Conservation (phyloP, 1,140 invertebrate genomes). For the Diabrotica undecimpunctata region DNA sequence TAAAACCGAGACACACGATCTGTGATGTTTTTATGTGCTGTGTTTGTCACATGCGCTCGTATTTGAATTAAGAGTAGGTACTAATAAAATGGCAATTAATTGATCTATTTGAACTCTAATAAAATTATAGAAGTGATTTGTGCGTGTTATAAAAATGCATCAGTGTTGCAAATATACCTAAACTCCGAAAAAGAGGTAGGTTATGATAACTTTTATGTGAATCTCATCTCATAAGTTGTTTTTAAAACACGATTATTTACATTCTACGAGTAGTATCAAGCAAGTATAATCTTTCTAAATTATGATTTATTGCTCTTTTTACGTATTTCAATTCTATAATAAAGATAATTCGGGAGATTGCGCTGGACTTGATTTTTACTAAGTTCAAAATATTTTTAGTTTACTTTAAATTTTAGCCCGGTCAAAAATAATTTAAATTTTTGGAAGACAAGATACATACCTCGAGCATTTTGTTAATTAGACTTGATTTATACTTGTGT, state of each 20-base stretch:
- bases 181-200: background rate
- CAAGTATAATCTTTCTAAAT: conserved; percentile 9
- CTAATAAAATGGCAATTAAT: conserved; percentile 23
- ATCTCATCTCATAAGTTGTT: background rate
- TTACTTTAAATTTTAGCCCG: background rate
- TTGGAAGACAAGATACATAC: no score
- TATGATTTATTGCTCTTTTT: conserved; percentile 11
- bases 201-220: background rate
- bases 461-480: no score
- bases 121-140: background rate
- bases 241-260: conserved; percentile 9
- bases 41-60: conserved; percentile 31
- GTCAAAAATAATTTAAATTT: no score
- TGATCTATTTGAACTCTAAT: conserved; percentile 6
- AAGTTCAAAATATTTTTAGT: conserved; percentile 8
- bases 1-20: conserved; percentile 10
- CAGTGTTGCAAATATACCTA: background rate
- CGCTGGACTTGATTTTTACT: conserved; percentile 1
- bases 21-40: background rate
- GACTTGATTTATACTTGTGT: no score
- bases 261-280: conserved; percentile 1
- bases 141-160: background rate
- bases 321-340: conserved; percentile 4
- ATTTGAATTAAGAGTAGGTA: conserved; percentile 32
- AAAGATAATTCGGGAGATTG: conserved; percentile 4